Conservation (phyloP, 1,140 invertebrate species). For the Trachymyrmex septentrionalis region DNA sequence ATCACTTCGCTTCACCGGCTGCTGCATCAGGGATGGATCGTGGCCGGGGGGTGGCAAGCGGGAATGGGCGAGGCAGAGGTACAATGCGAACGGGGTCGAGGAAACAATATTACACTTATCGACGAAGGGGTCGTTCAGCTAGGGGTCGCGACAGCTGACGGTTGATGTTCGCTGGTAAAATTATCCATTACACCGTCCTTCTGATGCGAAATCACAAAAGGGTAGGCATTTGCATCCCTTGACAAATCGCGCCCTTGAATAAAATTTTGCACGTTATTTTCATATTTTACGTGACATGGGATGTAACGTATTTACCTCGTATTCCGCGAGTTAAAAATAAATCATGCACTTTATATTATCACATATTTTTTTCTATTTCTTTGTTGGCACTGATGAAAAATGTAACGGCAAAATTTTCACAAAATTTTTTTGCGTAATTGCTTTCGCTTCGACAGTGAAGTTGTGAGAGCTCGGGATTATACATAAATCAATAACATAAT, state of each 20-base stretch:
- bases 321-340: neutral
- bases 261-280: slow-evolving; percentile 1
- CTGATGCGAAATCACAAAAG: neutral
- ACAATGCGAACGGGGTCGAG: slow-evolving; percentile 64
- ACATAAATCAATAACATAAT: slow-evolving; percentile 3
- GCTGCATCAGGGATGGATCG: slow-evolving; percentile 38
- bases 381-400: neutral
- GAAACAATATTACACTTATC: slow-evolving; percentile 73
- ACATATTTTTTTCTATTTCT: neutral
- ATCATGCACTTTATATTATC: neutral
- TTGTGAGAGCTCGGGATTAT: neutral
- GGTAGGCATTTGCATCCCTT: neutral
- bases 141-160: slow-evolving; percentile 44
- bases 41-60: neutral
- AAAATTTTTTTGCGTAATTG: neutral
- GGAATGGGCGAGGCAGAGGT: neutral
- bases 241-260: neutral
- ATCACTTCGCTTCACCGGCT: slow-evolving; percentile 63
- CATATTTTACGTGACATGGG: neutral
- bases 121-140: slow-evolving; percentile 32
- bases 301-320: neutral
- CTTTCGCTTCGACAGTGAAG: neutral
- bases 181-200: slow-evolving; percentile 19
- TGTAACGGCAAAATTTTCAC: neutral
- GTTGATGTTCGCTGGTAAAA: slow-evolving; percentile 52